Evolutionary conservation across 2,113 vertebrate species (phyloP), one percentile per base, ranked within the genome.

Genomic region (Zosterops lateralis): DNA sequence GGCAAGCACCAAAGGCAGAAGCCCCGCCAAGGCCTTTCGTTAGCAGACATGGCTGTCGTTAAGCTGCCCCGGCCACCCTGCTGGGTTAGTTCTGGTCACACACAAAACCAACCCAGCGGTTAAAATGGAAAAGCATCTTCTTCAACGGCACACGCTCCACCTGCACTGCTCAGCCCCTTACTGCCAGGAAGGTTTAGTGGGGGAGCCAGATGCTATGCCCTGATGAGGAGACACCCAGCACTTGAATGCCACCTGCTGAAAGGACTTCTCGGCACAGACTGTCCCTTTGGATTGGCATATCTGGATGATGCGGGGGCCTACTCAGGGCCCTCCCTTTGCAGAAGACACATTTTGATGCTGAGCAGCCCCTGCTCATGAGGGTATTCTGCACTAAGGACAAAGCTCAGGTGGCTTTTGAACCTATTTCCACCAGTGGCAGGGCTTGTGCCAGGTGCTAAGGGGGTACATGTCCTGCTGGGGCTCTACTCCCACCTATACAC

Each of bases 51-150:
- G n/a, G 94, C 89, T 19, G 58, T 54, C 58, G 28, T 89, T 90
- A 91, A 48, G 70, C 73, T 84, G 22, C 65, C 56, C 85, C 68
- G n/a, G 73, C 32, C 34, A 16, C 61, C 29, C 83, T 42, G 53
- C 16, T 77, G 26, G 78, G 96, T 98, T 97, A 98, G 97, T 97
- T 86, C 96, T 96, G 65, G 44, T 91, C 97, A 94, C 96, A 94
- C 97, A 72, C 91, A 90, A 96, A 42, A 94, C 60, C 90, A 90
- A 92, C 90, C 87, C 92, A 95, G 94, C 77, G 24, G 97, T 98
- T 98, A 97, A 96, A 75, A 78, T 4, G 50, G 57, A 56, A 67
- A 91, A 96, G 94, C 94, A 3, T 34, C 51, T 58, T 25, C 82
- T 62, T 31, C 94, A 36, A 31, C 56, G 1, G 0, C 89, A 78